Base-by-base conservation (phyloP, 1,140 invertebrate genomes). In the Cydia strobilella region DNA sequence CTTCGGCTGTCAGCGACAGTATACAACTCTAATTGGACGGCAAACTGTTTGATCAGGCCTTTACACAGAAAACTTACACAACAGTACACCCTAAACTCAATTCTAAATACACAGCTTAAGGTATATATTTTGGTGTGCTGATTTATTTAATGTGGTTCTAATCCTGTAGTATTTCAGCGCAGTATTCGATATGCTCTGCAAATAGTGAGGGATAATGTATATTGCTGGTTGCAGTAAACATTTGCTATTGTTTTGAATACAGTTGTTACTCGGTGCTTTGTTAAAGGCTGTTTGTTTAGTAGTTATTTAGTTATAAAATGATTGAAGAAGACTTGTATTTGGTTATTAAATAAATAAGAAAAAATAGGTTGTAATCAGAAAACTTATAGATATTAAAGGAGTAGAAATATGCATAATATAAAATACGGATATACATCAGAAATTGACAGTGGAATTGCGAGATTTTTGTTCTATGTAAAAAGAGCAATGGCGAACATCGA, bases 101-200 rank as follows among this genome's bases (percentile, higher is more conserved):
- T n/a, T 23, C n/a, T 59, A 59, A n/a, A n/a, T 10, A 18, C 54
- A 20, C 5, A 10, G 18, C 0, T 59, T 59, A 59, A 4, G n/a
- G 54, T 9, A 23, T 59, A 23, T 20, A 20, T 20, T 23, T 59
- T 1, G 15, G 2, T 59, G 54, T 3, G 5, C 18, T 9, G 54
- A 59, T 59, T 59, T 59, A 59, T 59, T 59, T 59, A 59, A 59
- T 59, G 54, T 59, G 54, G 54, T 59, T 59, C 54, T 59, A 59
- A 59, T 59, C 54, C 18, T 10, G 54, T 20, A 15, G 54, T 59
- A 20, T 59, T 59, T 59, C n/a, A 20, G 48, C 15, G 48, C 13
- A n/a, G 54, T 59, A 59, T 59, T 59, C 18, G 48, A 20, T 59
- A 59, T 59, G 54, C n/a, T 59, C n/a, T 4, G 54, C 18, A 59